Evolutionary conservation across 1,140 invertebrate genomes (phyloP), one percentile per base, ranked within the genome.

Genomic region (Macrotrachela quadricornifera): DNA sequence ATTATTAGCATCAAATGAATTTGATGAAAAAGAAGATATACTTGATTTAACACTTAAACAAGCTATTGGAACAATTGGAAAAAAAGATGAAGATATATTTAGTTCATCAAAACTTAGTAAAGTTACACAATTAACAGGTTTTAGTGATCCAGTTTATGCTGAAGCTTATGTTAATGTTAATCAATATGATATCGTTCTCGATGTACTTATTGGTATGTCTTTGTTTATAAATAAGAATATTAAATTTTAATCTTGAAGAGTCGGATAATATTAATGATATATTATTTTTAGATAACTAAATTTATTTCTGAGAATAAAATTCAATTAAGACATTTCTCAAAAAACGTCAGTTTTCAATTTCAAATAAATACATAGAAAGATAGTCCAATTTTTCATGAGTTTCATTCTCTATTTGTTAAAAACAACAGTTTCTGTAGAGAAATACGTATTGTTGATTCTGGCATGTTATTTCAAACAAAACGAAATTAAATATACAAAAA

Each of bases 131-230:
- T 74, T 99, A 56, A 95, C 92, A n/a, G 94, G 92, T 16, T 95
- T 96, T 71, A 94, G 87, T 0, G 94, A 99, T 74, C 91, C 94
- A 0, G 87, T 99, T 42, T 99, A 99, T 70, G 83, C 91, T 12
- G 94, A 99, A 72, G 91, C 92, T 17, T 90, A 97, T 64, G 91
- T 99, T 0, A 82, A 97, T 68, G 91, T 99, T 49, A 97, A 97
- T 71, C 91, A 99, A 69, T 99, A 95, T 59, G 69, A 71, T 59
- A 71, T 71, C 44, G 67, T 70, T 21, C 59, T 72, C n/a, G 69
- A 71, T 58, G 63, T 72, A n/a, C 61, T 71, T 10, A 61, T 56
- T 30, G 21, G 21, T 30, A 30, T 4, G 21, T 30, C 8, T 30
- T 8, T 4, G 8, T 30, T 4, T 4, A 4, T 30, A 44, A 44